Percentiles rank a stretch among this genome's conserved stretches.
These are phyloP conservation scores for Geophilus truncorum DNA, from an alignment of 2,888 invertebrate species.

Conservation along the genomic window DNA sequence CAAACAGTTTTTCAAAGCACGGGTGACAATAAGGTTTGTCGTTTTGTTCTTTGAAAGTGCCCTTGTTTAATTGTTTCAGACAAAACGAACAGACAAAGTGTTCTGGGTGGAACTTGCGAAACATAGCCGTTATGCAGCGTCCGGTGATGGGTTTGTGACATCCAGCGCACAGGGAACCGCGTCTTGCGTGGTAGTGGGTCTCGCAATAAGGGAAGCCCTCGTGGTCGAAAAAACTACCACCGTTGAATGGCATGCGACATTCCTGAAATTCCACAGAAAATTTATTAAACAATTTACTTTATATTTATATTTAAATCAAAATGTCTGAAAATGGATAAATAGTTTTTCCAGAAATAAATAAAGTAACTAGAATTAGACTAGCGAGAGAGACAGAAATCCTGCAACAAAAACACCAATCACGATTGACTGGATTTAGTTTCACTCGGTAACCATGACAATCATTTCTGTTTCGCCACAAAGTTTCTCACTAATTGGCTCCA, in stretches of 20 bases:
- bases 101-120: constrained; percentile 97
- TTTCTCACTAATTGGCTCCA: too few relatives aligned
- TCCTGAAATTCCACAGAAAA: constrained; percentile 69
- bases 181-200: constrained; percentile 95
- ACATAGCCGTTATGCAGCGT: constrained; percentile 98
- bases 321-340: too few relatives aligned
- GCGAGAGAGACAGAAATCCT: too few relatives aligned
- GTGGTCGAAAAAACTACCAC: constrained; percentile 97
- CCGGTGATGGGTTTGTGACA: constrained; percentile 97
- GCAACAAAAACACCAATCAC: too few relatives aligned
- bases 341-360: too few relatives aligned
- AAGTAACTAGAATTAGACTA: too few relatives aligned
- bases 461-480: too few relatives aligned
- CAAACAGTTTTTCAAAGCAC: constrained; percentile 96
- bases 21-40: constrained; percentile 97
- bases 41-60: constrained; percentile 98
- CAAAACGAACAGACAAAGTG: constrained; percentile 99
- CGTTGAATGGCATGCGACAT: constrained; percentile 92
- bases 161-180: constrained; percentile 94
- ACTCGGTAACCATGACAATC: too few relatives aligned
- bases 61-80: constrained; percentile 93
- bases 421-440: too few relatives aligned
- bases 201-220: constrained; percentile 98
- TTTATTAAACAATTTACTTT: too few relatives aligned
- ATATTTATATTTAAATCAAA: too few relatives aligned